phyloP scores from a whole-genome alignment of 2,888 invertebrate genomes.

The Eudemis profundana region DNA sequence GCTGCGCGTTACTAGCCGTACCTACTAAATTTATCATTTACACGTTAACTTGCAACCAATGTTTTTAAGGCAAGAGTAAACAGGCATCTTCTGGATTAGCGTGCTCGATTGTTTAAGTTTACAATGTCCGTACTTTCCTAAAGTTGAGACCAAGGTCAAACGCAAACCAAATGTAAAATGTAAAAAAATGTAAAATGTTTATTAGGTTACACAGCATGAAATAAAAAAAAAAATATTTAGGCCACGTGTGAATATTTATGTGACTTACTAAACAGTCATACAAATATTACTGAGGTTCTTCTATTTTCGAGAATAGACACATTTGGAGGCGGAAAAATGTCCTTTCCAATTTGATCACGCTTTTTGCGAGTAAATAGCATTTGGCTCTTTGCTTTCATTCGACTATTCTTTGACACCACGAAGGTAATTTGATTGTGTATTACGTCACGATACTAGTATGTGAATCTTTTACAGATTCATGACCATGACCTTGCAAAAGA shows the following conservation, averaged over 20 bases:
- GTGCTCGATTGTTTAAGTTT: too few relatives aligned
- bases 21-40: too few relatives aligned
- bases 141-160: too few relatives aligned
- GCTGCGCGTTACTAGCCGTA: too few relatives aligned
- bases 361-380: constrained; percentile 31
- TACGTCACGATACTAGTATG: constrained; percentile 2
- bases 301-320: constrained; percentile 11
- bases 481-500: not conserved
- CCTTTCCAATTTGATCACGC: constrained; percentile 20
- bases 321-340: constrained; percentile 16
- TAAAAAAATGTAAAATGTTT: too few relatives aligned
- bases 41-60: too few relatives aligned
- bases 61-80: too few relatives aligned
- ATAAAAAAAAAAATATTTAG: not conserved
- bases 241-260: not conserved
- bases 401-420: constrained; percentile 16
- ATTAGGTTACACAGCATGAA: too few relatives aligned
- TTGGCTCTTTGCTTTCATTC: constrained; percentile 23
- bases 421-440: constrained; percentile 15
- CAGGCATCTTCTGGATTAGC: too few relatives aligned
- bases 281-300: not conserved
- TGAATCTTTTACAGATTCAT: constrained; percentile 5
- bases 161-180: too few relatives aligned
- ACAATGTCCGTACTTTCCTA: too few relatives aligned
- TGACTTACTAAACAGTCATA: not conserved